phyloP scores from a whole-genome alignment of 2,113 vertebrate species.

The Bubo scandiacus region DNA sequence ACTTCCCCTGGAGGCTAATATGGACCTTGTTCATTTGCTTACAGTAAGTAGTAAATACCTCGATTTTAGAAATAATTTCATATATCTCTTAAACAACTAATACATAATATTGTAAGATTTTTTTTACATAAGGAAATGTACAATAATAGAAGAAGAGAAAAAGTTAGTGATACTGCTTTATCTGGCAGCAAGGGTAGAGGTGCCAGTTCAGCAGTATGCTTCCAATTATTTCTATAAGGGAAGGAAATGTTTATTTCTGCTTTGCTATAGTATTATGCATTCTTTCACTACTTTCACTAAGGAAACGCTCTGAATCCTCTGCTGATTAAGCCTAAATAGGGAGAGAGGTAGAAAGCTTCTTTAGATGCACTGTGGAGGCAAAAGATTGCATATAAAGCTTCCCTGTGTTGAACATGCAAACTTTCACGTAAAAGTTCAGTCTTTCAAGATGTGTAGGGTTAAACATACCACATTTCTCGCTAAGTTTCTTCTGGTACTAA shows the following conservation, averaged over 20 bases:
- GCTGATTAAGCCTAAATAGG: not conserved
- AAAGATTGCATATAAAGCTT: not conserved
- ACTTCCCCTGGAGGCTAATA: constrained; percentile 90
- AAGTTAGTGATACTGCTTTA: not conserved
- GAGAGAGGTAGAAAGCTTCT: not conserved
- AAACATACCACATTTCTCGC: not conserved
- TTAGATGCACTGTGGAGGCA: not conserved
- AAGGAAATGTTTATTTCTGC: not conserved
- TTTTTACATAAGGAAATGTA: not conserved
- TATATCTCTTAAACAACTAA: not conserved
- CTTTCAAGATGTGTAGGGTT: not conserved
- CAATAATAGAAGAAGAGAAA: not conserved
- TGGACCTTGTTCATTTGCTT: constrained; percentile 92
- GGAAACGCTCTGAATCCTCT: not conserved
- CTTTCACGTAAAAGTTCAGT: not conserved
- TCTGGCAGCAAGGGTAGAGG: not conserved
- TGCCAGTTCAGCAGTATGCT: not conserved
- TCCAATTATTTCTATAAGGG: not conserved
- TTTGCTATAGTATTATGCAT: not conserved
- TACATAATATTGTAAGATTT: not conserved
- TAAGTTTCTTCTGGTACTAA: not conserved
- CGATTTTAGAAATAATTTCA: not conserved
- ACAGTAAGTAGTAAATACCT: constrained; percentile 78
- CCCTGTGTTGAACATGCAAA: not conserved
- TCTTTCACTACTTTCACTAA: not conserved